A percentile compares a stretch with the other conserved stretches of the same genome.
Evolutionary conservation across 2,113 vertebrate genomes (phyloP).

Genomic region (Peromyscus californicus): DNA sequence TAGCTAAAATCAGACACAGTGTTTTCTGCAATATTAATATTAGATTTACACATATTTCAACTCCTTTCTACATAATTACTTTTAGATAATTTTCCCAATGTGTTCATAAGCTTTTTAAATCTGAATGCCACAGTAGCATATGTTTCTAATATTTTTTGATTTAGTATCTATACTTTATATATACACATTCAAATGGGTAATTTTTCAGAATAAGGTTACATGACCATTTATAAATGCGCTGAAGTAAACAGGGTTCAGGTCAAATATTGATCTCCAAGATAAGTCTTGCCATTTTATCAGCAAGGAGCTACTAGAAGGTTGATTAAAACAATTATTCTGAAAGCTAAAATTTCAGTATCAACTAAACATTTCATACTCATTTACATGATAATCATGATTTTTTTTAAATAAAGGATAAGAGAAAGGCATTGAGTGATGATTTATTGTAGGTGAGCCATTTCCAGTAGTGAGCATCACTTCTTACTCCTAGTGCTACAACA

Average conservation of each 20-base stretch:
- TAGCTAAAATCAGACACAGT: not conserved
- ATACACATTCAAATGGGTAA: not conserved
- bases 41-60: conserved; percentile 23
- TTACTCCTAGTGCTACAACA: not conserved
- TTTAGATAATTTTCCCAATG: conserved; percentile 16
- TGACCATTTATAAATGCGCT: conserved; percentile 3
- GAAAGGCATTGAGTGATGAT: not conserved
- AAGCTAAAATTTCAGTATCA: not conserved
- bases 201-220: not conserved
- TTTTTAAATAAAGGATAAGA: not conserved
- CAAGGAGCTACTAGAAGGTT: not conserved
- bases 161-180: no score
- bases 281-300: not conserved
- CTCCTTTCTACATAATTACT: not conserved
- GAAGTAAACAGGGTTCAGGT: not conserved
- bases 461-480: not conserved
- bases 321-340: not conserved
- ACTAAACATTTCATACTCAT: not conserved
- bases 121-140: not conserved
- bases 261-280: conserved; percentile 16
- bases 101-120: conserved; percentile 17
- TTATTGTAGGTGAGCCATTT: not conserved
- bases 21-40: not conserved
- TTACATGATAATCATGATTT: not conserved
- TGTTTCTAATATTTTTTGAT: not conserved